Evolutionary conservation across 2,888 invertebrate genomes (phyloP).

Genomic region (Phyllotreta cruciferae): DNA sequence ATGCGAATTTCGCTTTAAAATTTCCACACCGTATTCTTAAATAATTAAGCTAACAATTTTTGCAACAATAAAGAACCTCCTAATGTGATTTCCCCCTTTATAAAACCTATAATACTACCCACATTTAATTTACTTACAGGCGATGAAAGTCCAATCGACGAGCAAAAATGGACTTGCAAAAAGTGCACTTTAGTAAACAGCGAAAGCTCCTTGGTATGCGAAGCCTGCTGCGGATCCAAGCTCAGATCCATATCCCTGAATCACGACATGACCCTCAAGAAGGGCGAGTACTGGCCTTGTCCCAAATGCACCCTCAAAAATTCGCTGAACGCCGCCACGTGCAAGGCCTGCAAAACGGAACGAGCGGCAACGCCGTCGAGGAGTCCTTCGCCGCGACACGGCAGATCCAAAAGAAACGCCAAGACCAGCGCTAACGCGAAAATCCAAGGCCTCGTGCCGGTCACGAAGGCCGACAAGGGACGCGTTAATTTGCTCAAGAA

Average conservation of each 20-base stretch:
- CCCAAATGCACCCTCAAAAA: conserved; percentile 83
- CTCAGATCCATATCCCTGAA: conserved; percentile 71
- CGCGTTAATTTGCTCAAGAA: conserved; percentile 47
- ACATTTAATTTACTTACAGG: conserved; percentile 30
- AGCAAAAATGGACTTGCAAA: conserved; percentile 80
- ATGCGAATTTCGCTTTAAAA: too few species aligned
- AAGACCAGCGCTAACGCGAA: conserved; percentile 21
- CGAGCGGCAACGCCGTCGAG: conserved; percentile 52
- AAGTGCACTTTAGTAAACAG: conserved; percentile 89
- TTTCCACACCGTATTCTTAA: too few species aligned
- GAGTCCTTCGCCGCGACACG: conserved; percentile 65
- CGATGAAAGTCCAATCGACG: conserved; percentile 46
- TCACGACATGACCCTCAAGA: conserved; percentile 73
- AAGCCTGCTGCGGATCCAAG: conserved; percentile 87
- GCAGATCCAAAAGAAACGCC: conserved; percentile 40
- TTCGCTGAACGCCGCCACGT: conserved; percentile 70
- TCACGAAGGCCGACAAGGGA: conserved; percentile 34
- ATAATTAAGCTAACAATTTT: too few species aligned
- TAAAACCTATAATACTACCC: not conserved
- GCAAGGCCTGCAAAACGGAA: conserved; percentile 79
- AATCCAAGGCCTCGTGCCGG: conserved; percentile 14
- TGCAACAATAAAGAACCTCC: too few species aligned
- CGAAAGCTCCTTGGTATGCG: conserved; percentile 73
- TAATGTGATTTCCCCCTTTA: too few species aligned
- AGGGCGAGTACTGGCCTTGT: conserved; percentile 82